Conservation (phyloP, 2,888 invertebrate genomes). For the Nomada fucata region DNA sequence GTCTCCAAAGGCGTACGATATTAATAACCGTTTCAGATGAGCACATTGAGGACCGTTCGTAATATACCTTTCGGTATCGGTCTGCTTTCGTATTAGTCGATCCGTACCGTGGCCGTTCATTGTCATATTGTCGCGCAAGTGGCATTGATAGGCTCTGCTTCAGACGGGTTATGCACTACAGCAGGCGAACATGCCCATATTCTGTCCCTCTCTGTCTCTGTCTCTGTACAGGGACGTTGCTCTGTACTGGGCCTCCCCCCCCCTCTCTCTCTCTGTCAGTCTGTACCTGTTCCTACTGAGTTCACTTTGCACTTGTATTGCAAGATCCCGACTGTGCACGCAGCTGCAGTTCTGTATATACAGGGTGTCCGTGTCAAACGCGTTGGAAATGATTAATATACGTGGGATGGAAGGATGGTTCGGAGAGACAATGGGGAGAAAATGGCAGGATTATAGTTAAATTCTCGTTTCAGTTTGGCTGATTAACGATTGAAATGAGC, state of each 20-base stretch:
- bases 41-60: slow-evolving; percentile 63
- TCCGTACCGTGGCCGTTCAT: slow-evolving; percentile 67
- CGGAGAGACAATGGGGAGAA: not conserved
- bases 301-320: slow-evolving; percentile 62
- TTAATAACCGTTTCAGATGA: slow-evolving; percentile 72
- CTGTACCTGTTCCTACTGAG: slow-evolving; percentile 23
- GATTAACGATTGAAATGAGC: no score
- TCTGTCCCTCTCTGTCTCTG: slow-evolving; percentile 12
- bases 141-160: slow-evolving; percentile 71
- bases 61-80: slow-evolving; percentile 66
- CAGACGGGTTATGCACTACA: slow-evolving; percentile 41
- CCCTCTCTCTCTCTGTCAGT: not conserved
- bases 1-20: slow-evolving; percentile 52
- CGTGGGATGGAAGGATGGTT: not conserved
- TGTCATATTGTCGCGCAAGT: slow-evolving; percentile 74
- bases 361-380: not conserved
- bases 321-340: slow-evolving; percentile 49
- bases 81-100: slow-evolving; percentile 74
- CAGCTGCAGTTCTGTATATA: slow-evolving; percentile 36
- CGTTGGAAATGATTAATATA: slow-evolving; percentile 10
- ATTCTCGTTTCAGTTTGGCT: no score
- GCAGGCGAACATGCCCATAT: slow-evolving; percentile 40
- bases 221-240: no score
- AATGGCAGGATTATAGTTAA: not conserved
- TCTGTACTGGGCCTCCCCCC: not conserved